Evolutionary conservation across 1,140 invertebrate species (phyloP), one percentile per base, ranked within the genome.

Genomic region (Brachionus sp.): DNA sequence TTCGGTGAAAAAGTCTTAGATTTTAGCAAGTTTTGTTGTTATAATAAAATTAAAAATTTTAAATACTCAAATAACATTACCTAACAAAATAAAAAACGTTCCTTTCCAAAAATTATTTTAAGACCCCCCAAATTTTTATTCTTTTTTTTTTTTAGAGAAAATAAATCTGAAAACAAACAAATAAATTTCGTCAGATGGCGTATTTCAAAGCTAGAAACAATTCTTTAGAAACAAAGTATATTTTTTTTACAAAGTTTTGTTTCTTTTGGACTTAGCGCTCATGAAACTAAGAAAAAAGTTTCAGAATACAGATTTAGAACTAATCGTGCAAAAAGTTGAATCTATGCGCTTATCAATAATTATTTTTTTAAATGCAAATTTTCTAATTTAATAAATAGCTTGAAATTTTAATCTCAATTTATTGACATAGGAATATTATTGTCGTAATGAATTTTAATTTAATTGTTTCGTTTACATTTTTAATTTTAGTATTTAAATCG

Each of bases 351-450:
- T 70, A 70, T 70, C 66, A 44, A 42, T 70, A 33, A 70, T 19
- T 35, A 37, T 70, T 70, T 37, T 39, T 70, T 70, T 19, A 70
- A 70, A 70, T 70, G 66, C 66, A 70, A 70, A 70, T 37, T 70
- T 33, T 66, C 3, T 3, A 19, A 57, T 33, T 33, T 33, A 12
- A 66, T 66, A 37, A 66, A 25, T 33, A 29, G 12, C 0, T 66
- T 33, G 4, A 13, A 33, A 66, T 66, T 37, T 37, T 66, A 35
- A 66, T 66, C 64, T 66, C 10, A 66, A 29, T 37, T 37, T 66
- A 66, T 66, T 66, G 64, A 66, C 64, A 66, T 66, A 66, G 3
- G 33, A 66, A 66, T 66, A 66, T 66, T n/a, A n/a, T 66, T 37
- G 5, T 23, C 25, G 64, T 7, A 7, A 37, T 33, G 33, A 66